These are phyloP conservation scores for Gallinago jamesoni DNA, from an alignment of 2,113 vertebrate species.

Conservation along the genomic window DNA sequence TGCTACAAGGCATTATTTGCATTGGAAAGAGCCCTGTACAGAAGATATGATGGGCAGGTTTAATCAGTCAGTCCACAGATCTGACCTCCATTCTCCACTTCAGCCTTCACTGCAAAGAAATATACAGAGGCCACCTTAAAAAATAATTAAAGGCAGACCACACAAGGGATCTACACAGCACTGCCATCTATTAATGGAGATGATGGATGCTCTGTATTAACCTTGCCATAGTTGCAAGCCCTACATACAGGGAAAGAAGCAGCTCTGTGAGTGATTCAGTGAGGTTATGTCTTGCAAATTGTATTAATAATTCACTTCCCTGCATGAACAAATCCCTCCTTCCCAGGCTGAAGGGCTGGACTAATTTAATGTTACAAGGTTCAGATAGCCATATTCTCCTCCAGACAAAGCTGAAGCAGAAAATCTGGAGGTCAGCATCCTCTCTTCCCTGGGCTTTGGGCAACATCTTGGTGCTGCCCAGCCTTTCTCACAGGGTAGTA, in stretches of 20 bases:
- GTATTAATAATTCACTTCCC: conserved; percentile 58
- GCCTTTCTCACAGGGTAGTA: background rate
- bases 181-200: conserved; percentile 55
- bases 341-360: background rate
- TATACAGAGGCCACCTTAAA: conserved; percentile 48
- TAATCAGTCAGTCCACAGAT: conserved; percentile 16
- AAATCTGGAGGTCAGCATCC: background rate
- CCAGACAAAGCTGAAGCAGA: background rate
- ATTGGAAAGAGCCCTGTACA: background rate
- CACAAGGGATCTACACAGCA: conserved; percentile 19
- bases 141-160: conserved; percentile 62
- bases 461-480: background rate
- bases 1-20: background rate
- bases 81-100: background rate
- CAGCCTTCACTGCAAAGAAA: conserved; percentile 4
- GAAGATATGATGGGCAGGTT: background rate
- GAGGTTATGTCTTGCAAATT: conserved; percentile 54
- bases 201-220: conserved; percentile 65
- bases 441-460: background rate
- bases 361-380: background rate
- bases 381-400: background rate
- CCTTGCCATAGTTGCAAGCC: conserved; percentile 34
- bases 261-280: conserved; percentile 17
- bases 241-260: background rate
- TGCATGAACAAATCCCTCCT: conserved; percentile 20